Conservation (phyloP, 2,888 invertebrate genomes). For the Barypeithes pellucidus region DNA sequence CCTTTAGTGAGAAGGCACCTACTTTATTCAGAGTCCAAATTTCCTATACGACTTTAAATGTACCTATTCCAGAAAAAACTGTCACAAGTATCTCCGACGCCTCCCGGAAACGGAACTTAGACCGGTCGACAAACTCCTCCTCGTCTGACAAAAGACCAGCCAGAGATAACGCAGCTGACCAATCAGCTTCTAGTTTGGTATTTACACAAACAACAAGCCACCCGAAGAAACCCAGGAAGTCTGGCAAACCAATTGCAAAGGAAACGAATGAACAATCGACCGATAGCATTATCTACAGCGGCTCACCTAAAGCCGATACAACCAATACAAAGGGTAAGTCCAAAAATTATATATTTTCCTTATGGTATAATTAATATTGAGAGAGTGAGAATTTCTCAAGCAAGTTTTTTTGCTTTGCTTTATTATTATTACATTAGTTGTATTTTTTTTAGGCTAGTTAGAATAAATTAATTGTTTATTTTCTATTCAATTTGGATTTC, state of each 20-base stretch:
- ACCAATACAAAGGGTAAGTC: constrained; percentile 1
- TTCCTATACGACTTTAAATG: too few relatives aligned
- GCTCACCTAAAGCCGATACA: not conserved
- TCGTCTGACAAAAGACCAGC: not conserved
- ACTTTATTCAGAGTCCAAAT: too few relatives aligned
- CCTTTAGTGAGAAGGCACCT: too few relatives aligned
- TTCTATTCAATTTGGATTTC: too few relatives aligned
- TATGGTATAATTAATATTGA: not conserved
- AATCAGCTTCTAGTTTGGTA: not conserved
- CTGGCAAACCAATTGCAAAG: not conserved
- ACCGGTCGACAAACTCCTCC: constrained; percentile 5
- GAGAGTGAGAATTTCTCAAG: too few relatives aligned
- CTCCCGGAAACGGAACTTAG: constrained; percentile 53
- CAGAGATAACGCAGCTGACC: not conserved
- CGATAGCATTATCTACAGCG: not conserved
- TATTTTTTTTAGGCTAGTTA: too few relatives aligned
- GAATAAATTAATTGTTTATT: too few relatives aligned
- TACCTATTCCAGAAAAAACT: not conserved
- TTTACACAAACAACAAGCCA: not conserved
- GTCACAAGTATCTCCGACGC: constrained; percentile 50
- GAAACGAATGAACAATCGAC: not conserved
- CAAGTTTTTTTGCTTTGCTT: too few relatives aligned
- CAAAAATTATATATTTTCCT: not conserved
- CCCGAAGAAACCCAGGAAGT: not conserved
- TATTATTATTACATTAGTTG: too few relatives aligned